These are phyloP conservation scores for Meloe dianella DNA, from an alignment of 2,888 invertebrate genomes.

Conservation along the genomic window DNA sequence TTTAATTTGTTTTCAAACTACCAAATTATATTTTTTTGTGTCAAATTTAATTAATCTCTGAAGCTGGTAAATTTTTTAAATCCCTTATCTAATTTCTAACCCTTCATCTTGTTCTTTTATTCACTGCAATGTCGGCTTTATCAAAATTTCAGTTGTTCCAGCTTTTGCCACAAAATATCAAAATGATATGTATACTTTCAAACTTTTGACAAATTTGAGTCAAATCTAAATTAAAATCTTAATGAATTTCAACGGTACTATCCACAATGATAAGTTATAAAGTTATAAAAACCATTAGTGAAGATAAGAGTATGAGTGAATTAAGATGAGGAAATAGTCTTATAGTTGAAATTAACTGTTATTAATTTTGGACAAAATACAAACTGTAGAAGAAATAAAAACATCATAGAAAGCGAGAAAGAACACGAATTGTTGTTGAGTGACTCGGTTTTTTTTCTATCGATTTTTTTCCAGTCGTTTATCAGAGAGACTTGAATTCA, in stretches of 20 bases:
- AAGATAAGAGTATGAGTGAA: background rate
- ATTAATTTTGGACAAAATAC: background rate
- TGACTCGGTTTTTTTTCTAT: background rate
- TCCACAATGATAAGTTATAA: background rate
- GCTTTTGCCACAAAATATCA: background rate
- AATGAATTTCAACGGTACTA: background rate
- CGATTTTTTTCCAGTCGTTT: background rate
- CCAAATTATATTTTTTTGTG: background rate
- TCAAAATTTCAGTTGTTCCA: background rate
- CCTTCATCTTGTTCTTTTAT: background rate
- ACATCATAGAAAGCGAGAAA: background rate
- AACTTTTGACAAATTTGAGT: background rate
- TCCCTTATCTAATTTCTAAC: background rate
- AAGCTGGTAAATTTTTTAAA: background rate
- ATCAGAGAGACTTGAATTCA: background rate
- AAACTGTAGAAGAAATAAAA: background rate
- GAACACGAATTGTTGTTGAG: background rate
- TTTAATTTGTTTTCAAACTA: background rate
- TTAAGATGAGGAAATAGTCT: background rate
- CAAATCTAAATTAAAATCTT: background rate
- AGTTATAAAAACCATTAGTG: background rate
- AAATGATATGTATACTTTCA: background rate
- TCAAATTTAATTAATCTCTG: background rate
- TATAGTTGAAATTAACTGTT: background rate
- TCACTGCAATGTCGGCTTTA: too few species aligned